Evolutionary conservation across 2,797 vertebrate species (phyloP).

Genomic region (Centroberyx gerrardi): DNA sequence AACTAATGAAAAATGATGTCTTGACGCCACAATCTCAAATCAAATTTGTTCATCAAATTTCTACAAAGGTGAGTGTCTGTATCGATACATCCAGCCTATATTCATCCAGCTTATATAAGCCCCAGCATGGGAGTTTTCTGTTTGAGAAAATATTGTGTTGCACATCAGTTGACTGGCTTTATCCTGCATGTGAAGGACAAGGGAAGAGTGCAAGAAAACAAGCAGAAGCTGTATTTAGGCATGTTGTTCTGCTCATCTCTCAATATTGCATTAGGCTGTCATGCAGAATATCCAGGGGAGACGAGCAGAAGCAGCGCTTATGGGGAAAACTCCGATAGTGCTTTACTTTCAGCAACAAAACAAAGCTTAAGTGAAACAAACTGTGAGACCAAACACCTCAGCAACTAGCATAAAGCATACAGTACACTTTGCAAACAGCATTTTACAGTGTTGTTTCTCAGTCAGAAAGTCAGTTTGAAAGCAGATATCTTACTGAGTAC

Average conservation of each 20-base stretch:
- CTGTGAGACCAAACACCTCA: slow-evolving; percentile 12
- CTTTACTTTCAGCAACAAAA: slow-evolving; percentile 15
- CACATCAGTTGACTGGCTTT: slow-evolving; percentile 17
- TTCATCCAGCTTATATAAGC: background rate
- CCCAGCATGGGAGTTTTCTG: background rate
- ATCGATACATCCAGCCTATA: background rate
- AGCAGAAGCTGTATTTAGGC: slow-evolving; percentile 31
- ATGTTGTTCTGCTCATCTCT: slow-evolving; percentile 50
- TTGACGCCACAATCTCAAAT: background rate
- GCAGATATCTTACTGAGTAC: background rate
- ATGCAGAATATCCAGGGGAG: slow-evolving; percentile 38
- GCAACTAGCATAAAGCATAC: background rate
- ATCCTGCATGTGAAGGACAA: slow-evolving; percentile 22
- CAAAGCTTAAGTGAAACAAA: slow-evolving; percentile 1
- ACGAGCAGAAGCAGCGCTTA: slow-evolving; percentile 12
- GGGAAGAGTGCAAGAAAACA: slow-evolving; percentile 34
- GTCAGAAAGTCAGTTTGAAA: too few species aligned
- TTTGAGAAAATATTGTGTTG: slow-evolving; percentile 16
- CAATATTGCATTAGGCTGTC: slow-evolving; percentile 69
- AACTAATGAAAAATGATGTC: background rate
- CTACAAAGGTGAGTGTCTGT: background rate
- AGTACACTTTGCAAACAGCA: background rate
- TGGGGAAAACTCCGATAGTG: slow-evolving; percentile 10
- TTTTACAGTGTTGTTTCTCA: background rate
- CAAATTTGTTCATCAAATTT: slow-evolving; percentile 1